Conservation (phyloP, 2,113 vertebrate genomes). For the Macrotis lagotis region DNA sequence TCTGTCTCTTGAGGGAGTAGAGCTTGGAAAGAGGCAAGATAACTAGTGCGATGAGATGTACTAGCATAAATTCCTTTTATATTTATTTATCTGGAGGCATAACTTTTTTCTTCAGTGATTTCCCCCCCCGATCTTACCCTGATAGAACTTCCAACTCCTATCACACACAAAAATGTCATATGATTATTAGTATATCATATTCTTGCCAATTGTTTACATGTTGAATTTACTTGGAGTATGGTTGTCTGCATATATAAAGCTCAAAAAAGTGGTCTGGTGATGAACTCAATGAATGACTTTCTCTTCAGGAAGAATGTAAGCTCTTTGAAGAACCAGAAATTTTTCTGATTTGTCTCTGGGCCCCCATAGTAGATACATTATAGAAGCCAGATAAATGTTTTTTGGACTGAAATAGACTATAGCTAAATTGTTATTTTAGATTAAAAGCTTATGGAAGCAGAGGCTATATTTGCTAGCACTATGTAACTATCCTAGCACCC, state of each 20-base stretch:
- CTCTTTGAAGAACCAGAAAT: neutral
- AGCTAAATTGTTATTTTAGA: neutral
- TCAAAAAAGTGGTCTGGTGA: neutral
- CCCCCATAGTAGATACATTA: neutral
- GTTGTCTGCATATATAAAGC: neutral
- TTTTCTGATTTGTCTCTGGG: neutral
- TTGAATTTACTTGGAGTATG: neutral
- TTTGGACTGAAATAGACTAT: neutral
- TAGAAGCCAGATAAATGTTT: neutral
- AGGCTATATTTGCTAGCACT: neutral
- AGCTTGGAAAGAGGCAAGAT: neutral
- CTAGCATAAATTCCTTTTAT: neutral
- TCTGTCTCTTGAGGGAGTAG: neutral
- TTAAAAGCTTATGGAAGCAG: neutral
- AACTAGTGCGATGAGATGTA: neutral
- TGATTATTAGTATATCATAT: neutral
- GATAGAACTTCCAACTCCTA: neutral
- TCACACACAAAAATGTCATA: no score
- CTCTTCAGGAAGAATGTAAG: neutral
- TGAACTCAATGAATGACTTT: neutral
- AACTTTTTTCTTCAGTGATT: neutral
- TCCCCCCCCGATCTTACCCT: neutral
- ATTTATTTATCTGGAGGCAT: neutral
- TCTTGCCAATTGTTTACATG: neutral
- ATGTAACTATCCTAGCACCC: neutral